Evolutionary conservation across 2,797 vertebrate genomes (phyloP), one percentile per base, ranked within the genome.

Genomic region (Tapirus indicus): DNA sequence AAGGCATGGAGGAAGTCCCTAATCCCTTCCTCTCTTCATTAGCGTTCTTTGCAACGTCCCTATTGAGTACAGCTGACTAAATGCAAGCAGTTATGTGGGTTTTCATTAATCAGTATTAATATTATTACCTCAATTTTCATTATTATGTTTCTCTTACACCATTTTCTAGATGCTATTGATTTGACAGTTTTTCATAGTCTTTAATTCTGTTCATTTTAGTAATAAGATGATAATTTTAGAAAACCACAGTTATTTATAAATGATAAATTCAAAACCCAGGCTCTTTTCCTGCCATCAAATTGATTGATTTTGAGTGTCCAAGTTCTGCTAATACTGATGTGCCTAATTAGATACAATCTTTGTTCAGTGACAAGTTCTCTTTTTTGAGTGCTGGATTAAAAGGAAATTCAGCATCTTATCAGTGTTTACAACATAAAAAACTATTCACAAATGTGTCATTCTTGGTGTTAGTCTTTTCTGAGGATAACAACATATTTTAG

Each of bases 21-120:
- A 86, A 62, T 60, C 92, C 79, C 72, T 49, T 71, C 54, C 58
- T 97, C 23, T 91, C 72, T 66, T 96, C 74, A 68, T 97, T 91
- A 44, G 5, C 49, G 79, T 88, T 89, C 71, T 90, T 56, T 7
- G 54, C 49, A 49, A 52, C 47, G 32, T 62, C 27, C 1, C 14
- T 21, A 0, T 16, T n/a, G 58, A 92, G 64, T 75, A 52, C 80
- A 94, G 54, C 91, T 49, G 78, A 93, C 7, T 20, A 21, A 71
- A 25, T 62, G 27, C 29, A 62, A 64, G n/a, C 66, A 60, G 47
- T 64, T 72, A 2, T 44, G 11, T 47, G 66, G 23, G n/a, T 41
- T 90, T 68, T 66, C 47, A 47, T 90, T 74, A 41, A 66, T 58
- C 27, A 21, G 20, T 14, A 25, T 79, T 82, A 77, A 7, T 72